Conservation (phyloP, 2,888 invertebrate genomes). For the Patella caerulea region DNA sequence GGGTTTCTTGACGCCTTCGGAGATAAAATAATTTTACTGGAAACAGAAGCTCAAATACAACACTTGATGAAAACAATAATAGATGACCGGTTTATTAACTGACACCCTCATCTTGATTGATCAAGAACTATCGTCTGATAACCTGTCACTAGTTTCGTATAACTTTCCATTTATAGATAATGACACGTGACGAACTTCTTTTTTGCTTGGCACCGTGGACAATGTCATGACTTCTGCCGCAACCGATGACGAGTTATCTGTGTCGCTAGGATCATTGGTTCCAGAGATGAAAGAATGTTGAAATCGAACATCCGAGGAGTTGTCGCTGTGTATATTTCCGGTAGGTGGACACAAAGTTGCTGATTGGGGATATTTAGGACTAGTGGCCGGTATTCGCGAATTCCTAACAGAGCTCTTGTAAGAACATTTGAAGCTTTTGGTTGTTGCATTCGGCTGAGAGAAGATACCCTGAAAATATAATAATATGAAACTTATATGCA, state of each 20-base stretch:
- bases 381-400: background rate
- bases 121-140: background rate
- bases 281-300: background rate
- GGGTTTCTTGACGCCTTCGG: no score
- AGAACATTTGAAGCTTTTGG: background rate
- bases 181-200: background rate
- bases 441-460: background rate
- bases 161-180: slow-evolving; percentile 3
- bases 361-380: background rate
- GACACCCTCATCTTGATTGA: no score
- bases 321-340: background rate
- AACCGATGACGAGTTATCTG: background rate
- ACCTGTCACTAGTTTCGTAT: background rate
- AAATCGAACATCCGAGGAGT: background rate
- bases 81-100: no score
- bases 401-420: background rate
- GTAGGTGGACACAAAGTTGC: background rate
- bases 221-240: background rate
- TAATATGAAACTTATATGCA: no score
- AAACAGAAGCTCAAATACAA: no score
- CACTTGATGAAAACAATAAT: no score
- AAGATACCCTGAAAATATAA: background rate
- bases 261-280: background rate
- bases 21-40: no score
- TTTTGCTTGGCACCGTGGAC: background rate